Evolutionary conservation across 2,113 vertebrate species (phyloP).

Genomic region (Trogon melanurus): DNA sequence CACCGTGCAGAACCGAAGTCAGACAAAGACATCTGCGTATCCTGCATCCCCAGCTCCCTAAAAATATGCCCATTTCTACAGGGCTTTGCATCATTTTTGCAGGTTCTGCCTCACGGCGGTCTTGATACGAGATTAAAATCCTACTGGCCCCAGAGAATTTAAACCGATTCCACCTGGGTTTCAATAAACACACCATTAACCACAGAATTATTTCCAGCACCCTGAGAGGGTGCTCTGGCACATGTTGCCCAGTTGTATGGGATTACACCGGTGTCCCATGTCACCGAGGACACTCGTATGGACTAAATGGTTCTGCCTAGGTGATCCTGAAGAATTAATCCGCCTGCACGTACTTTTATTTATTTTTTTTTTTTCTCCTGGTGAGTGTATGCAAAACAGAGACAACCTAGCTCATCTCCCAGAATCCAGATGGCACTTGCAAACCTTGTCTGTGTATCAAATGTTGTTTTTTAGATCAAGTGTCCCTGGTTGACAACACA

Average conservation of each 20-base stretch:
- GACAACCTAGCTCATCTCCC: slow-evolving; percentile 52
- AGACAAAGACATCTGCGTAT: not conserved
- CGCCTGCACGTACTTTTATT: not conserved
- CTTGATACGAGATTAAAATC: not conserved
- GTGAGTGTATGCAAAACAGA: slow-evolving; percentile 43
- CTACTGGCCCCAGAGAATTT: not conserved
- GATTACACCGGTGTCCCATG: not conserved
- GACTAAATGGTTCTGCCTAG: not conserved
- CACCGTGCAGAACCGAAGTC: not conserved
- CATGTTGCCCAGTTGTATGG: not conserved
- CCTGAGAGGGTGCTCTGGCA: not conserved
- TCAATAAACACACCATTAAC: not conserved
- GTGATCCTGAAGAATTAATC: slow-evolving; percentile 28
- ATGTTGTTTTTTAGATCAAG: slow-evolving; percentile 72
- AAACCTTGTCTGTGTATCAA: slow-evolving; percentile 69
- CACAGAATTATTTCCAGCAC: not conserved
- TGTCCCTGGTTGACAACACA: slow-evolving; percentile 70
- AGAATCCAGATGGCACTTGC: slow-evolving; percentile 66
- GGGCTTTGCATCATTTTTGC: not conserved
- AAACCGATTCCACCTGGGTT: not conserved
- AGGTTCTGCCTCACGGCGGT: not conserved
- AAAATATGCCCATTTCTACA: not conserved
- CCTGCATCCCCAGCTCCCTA: not conserved
- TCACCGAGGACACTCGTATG: not conserved
- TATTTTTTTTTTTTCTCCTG: not conserved